Evolutionary conservation across 2,888 invertebrate genomes (phyloP).

Genomic region (Limenitis camilla): DNA sequence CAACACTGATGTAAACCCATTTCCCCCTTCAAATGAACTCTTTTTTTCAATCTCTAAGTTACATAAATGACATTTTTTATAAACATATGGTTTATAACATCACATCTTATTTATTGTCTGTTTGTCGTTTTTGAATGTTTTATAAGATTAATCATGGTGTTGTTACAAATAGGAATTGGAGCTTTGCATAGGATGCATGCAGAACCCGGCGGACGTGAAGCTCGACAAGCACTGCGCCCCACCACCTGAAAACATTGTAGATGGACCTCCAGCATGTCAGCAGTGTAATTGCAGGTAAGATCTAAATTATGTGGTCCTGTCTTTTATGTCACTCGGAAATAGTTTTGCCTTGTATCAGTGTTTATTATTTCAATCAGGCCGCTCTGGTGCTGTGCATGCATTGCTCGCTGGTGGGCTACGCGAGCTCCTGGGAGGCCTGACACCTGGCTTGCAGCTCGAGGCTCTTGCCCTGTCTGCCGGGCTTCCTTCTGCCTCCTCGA

Average conservation of each 20-base stretch:
- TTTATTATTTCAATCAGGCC: constrained; percentile 35
- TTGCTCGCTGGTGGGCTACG: constrained; percentile 91
- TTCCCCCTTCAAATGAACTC: no score
- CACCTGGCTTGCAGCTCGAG: constrained; percentile 86
- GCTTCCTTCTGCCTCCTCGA: constrained; percentile 89
- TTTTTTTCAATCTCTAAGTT: no score
- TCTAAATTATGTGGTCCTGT: no score
- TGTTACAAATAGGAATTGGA: constrained; percentile 78
- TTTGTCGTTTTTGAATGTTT: neutral
- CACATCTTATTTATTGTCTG: neutral
- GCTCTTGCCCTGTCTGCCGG: constrained; percentile 92
- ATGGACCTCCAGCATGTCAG: constrained; percentile 52
- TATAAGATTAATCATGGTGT: neutral
- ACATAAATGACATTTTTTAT: no score
- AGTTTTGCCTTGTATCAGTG: constrained; percentile 68
- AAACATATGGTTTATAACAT: neutral
- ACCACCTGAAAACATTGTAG: constrained; percentile 40
- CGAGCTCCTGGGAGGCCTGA: constrained; percentile 82
- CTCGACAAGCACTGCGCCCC: constrained; percentile 79
- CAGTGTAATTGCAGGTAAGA: constrained; percentile 40
- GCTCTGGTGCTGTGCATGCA: constrained; percentile 90
- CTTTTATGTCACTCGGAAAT: constrained; percentile 39
- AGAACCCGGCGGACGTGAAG: constrained; percentile 84
- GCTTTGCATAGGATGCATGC: constrained; percentile 92
- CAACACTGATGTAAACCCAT: no score